Conservation (phyloP, 2,888 invertebrate species). For the Cataglyphis livida region DNA sequence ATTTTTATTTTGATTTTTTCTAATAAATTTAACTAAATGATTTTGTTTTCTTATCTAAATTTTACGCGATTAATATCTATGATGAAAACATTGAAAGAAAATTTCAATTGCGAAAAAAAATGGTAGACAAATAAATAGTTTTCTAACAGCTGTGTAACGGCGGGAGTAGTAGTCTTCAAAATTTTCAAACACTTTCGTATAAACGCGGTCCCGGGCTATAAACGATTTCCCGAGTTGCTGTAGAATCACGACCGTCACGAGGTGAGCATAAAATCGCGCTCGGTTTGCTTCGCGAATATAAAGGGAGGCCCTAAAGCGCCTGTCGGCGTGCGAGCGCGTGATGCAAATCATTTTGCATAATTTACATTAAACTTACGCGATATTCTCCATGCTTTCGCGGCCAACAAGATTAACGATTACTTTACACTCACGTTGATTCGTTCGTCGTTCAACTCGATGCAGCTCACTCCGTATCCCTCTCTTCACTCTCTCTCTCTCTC, state of each 20-base stretch:
- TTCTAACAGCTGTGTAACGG: neutral
- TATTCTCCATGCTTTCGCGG: conserved; percentile 53
- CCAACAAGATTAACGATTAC: conserved; percentile 78
- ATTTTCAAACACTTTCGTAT: conserved; percentile 31
- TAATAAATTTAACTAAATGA: conserved; percentile 3
- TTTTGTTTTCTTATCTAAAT: neutral
- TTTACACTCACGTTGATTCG: conserved; percentile 63
- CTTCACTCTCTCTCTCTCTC: conserved; percentile 1
- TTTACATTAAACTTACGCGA: conserved; percentile 76
- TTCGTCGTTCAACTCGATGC: conserved; percentile 30
- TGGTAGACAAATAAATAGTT: conserved; percentile 12
- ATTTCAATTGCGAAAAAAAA: neutral
- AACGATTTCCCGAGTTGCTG: conserved; percentile 38
- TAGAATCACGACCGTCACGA: conserved; percentile 48
- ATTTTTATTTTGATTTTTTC: neutral
- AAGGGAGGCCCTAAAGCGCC: conserved; percentile 22
- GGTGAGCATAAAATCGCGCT: conserved; percentile 50
- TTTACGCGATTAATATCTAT: neutral
- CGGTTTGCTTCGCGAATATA: conserved; percentile 32
- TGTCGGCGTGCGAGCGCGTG: conserved; percentile 57
- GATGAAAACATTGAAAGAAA: neutral
- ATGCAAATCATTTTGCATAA: conserved; percentile 77
- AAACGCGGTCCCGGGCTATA: conserved; percentile 22
- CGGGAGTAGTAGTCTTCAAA: neutral
- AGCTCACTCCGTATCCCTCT: conserved; percentile 26